Conservation (phyloP, 2,113 vertebrate species). For the Aviceda subcristata region DNA sequence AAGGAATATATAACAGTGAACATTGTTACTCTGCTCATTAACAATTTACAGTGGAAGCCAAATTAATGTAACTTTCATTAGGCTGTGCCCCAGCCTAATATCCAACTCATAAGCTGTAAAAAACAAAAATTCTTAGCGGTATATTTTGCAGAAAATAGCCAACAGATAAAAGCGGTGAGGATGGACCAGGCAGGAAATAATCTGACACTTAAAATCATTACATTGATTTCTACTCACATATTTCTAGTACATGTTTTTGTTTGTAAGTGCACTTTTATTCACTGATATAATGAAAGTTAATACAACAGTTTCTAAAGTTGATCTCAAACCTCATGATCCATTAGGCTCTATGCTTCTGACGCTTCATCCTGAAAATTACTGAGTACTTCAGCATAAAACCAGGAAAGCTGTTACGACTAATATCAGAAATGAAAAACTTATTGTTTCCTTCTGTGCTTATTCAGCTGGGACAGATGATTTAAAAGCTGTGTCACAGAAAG, state of each 20-base stretch:
- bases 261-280: not conserved
- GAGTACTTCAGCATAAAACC: not conserved
- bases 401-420: not conserved
- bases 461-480: not conserved
- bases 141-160: not conserved
- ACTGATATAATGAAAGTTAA: not conserved
- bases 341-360: not conserved
- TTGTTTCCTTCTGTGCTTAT: not conserved
- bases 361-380: not conserved
- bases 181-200: not conserved
- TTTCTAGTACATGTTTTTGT: not conserved
- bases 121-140: not conserved
- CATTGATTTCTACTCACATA: not conserved
- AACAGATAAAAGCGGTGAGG: not conserved
- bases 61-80: not conserved
- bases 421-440: not conserved
- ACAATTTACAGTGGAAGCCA: not conserved
- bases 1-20: not conserved
- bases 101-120: not conserved
- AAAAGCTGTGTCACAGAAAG: not conserved
- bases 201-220: not conserved
- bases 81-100: not conserved
- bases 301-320: not conserved
- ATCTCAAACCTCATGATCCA: not conserved
- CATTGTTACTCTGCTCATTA: not conserved